Percentiles rank a stretch among this genome's conserved stretches.
Evolutionary conservation across 2,113 vertebrate species (phyloP).

Genomic region (Corapipo altera): DNA sequence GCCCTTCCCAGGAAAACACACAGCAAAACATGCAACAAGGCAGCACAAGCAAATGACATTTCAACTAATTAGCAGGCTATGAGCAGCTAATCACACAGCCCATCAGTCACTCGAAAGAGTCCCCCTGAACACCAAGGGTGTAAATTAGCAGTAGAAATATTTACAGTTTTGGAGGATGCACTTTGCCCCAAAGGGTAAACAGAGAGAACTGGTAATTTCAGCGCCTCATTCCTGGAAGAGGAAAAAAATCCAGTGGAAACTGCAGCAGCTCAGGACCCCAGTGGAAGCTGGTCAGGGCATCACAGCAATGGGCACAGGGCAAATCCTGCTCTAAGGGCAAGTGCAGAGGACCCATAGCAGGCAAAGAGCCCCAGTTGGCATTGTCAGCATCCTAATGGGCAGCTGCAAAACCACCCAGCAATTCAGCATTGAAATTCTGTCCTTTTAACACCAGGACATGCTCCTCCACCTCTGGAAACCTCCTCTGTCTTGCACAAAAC

Average conservation of each 20-base stretch:
- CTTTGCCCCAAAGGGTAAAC: conserved; percentile 14
- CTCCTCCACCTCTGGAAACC: neutral
- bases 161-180: neutral
- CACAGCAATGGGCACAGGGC: fast-evolving
- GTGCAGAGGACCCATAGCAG: neutral
- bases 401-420: neutral
- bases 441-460: neutral
- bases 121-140: conserved; percentile 5
- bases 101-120: neutral
- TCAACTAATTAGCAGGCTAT: neutral
- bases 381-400: neutral
- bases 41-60: neutral
- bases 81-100: neutral
- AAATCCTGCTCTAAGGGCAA: neutral
- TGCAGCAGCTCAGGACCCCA: neutral
- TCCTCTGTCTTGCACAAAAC: neutral
- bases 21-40: neutral
- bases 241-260: neutral
- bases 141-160: conserved; percentile 16
- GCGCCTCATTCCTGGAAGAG: neutral
- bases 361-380: neutral
- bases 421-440: neutral
- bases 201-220: neutral
- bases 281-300: neutral
- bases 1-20: neutral